Evolutionary conservation across 2,797 vertebrate genomes (phyloP).

Genomic region (Tenualosa thibaudeaui): DNA sequence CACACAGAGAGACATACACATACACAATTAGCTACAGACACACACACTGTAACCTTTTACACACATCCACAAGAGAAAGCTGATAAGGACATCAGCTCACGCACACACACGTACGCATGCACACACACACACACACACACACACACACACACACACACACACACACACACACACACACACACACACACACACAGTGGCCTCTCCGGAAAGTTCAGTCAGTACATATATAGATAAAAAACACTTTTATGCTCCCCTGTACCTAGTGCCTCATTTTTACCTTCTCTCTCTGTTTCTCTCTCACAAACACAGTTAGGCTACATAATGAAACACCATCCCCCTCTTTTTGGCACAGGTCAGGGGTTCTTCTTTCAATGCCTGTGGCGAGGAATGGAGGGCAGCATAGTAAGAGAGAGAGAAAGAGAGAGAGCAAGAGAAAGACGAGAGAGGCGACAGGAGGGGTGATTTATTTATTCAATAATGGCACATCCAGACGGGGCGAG

Average conservation of each 20-base stretch:
- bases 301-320: neutral
- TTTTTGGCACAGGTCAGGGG: slow-evolving; percentile 12
- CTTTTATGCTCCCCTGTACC: neutral
- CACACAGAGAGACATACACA: neutral
- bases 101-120: neutral
- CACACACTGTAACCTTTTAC: slow-evolving; percentile 38
- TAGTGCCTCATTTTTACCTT: neutral
- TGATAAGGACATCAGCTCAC: slow-evolving; percentile 9
- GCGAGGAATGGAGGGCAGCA: slow-evolving; percentile 42
- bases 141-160: neutral
- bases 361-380: slow-evolving; percentile 25
- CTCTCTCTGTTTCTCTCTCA: neutral
- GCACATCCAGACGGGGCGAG: slow-evolving; percentile 45
- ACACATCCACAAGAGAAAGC: slow-evolving; percentile 22
- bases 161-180: slow-evolving; percentile 26
- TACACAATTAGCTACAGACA: slow-evolving; percentile 35
- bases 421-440: slow-evolving; percentile 39
- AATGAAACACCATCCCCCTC: slow-evolving; percentile 24
- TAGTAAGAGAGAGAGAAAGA: slow-evolving; percentile 11
- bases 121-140: slow-evolving; percentile 28
- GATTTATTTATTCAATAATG: slow-evolving; percentile 52
- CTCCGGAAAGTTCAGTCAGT: neutral
- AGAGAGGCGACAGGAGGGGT: slow-evolving; percentile 30
- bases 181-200: neutral
- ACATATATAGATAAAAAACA: neutral